Evolutionary conservation across 2,888 invertebrate species (phyloP), one percentile per base, ranked within the genome.

Genomic region (Prosopocoilus inquinatus): DNA sequence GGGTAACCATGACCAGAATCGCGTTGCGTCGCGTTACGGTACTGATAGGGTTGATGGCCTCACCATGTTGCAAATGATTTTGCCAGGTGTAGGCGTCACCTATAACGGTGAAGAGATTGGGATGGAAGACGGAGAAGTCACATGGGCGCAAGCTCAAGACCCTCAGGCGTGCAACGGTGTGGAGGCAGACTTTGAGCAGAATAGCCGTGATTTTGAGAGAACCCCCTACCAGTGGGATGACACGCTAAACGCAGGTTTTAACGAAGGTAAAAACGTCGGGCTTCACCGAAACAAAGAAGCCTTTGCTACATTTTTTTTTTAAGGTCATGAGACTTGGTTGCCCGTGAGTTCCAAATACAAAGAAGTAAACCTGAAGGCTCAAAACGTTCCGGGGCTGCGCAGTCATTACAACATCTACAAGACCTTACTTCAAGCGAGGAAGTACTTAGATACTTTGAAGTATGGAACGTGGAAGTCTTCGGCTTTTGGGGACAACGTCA

Each of bases 51-150:
- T 87, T 0, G 92, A 94, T 74, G 88, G 87, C n/a, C 82, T 94
- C 69, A 90, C 91, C 70, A 91, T 94, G 88, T 72, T 96, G 50
- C 79, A 87, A 13, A 79, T 92, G 70, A 80, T 94, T 12, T 78
- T 96, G 50, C 94, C 94, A 1, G 96, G 96, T 39, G 84, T 92
- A 3, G 86, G 88, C 13, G 85, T 94, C 7, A 89, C 91, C 0
- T 96, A 96, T 70, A 91, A 95, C 79, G 92, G 91, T 3, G 91
- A 92, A 67, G 91, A 91, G 77, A 82, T 92, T 45, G 90, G 87
- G 0, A 86, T 89, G 85, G 71, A 79, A 59, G 83, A 89, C 68
- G 77, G 78, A 43, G 75, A 78, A 38, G 81, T 84, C 9, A 77
- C 79, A 0, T 81, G 72, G 66, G 73, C 75, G 33, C 72, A 80